phyloP scores from a whole-genome alignment of 2,888 invertebrate species.

The Ectemnius lituratus region DNA sequence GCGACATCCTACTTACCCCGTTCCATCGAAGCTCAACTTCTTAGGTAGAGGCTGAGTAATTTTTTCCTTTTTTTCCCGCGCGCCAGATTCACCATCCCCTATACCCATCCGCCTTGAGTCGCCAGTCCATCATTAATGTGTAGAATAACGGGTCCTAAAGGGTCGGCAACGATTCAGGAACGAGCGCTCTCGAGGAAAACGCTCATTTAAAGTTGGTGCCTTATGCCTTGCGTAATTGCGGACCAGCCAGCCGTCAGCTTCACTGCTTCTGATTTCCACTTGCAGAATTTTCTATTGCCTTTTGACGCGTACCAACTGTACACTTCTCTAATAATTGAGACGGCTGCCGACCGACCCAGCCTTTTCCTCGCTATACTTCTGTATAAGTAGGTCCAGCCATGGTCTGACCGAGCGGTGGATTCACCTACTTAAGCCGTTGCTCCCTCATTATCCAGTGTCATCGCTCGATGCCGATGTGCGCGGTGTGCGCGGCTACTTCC shows the following conservation, averaged over 20 bases:
- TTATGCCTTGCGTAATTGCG: background rate
- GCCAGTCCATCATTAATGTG: conserved; percentile 36
- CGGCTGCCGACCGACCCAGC: background rate
- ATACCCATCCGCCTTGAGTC: conserved; percentile 30
- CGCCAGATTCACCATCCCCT: no score
- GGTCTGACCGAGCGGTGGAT: background rate
- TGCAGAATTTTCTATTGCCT: background rate
- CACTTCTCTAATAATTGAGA: background rate
- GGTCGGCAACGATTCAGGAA: background rate
- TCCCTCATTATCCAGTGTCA: conserved; percentile 7
- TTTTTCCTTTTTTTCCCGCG: no score
- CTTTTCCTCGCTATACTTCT: background rate
- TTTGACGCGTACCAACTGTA: background rate
- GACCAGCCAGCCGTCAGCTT: no score
- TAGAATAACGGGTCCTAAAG: conserved; percentile 6
- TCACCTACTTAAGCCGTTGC: conserved; percentile 10
- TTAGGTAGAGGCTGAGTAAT: no score
- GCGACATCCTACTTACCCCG: conserved; percentile 10
- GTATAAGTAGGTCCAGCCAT: background rate
- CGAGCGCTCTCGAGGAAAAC: background rate
- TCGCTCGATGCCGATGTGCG: conserved; percentile 10
- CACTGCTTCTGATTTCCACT: background rate
- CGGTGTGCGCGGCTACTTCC: background rate
- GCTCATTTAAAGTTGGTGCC: conserved; percentile 2
- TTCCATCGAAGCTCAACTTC: background rate